Conservation (phyloP, 1,140 invertebrate genomes). For the Ladona fulva region DNA sequence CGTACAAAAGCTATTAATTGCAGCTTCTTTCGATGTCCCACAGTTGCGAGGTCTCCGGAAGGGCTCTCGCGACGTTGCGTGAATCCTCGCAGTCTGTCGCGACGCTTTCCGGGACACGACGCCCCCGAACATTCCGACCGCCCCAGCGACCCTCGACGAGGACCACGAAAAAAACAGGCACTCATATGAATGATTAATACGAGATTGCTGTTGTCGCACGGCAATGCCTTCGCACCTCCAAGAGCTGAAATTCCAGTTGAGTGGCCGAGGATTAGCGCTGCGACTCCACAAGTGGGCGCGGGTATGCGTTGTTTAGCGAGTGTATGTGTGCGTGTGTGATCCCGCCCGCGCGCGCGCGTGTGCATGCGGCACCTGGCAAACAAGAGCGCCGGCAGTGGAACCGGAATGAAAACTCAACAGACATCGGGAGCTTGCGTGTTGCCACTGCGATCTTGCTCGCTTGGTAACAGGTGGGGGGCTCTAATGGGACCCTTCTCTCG, state of each 20-base stretch:
- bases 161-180: not conserved
- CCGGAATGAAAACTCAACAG: not conserved
- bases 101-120: no score
- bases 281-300: not conserved
- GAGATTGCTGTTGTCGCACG: not conserved
- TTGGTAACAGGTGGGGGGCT: not conserved
- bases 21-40: no score
- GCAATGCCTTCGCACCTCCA: not conserved
- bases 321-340: not conserved
- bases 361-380: not conserved
- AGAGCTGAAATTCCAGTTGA: constrained; percentile 4
- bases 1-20: no score
- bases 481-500: not conserved
- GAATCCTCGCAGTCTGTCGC: no score
- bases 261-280: not conserved
- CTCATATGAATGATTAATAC: constrained; percentile 1
- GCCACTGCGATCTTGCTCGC: not conserved
- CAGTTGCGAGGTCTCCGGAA: no score
- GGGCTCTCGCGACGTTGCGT: no score
- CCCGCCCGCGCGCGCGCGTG: not conserved
- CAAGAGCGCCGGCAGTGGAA: not conserved
- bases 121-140: no score
- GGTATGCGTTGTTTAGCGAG: not conserved
- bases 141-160: not conserved
- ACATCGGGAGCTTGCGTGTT: not conserved